Conservation (phyloP, 1,140 invertebrate species). For the Phortica variegata region DNA sequence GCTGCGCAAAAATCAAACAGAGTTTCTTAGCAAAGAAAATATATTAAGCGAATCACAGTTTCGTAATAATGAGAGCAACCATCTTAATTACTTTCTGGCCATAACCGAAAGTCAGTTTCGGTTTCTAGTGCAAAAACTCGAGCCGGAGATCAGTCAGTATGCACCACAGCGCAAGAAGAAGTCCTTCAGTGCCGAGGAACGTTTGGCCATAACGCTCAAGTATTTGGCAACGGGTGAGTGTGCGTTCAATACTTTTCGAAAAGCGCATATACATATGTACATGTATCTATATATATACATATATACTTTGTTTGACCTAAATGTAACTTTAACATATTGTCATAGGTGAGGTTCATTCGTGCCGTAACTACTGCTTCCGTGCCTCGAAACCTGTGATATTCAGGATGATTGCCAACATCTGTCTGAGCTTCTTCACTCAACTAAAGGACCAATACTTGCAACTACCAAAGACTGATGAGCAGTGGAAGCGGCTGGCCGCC, state of each 20-base stretch:
- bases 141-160: constrained; percentile 47
- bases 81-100: constrained; percentile 54
- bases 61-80: constrained; percentile 50
- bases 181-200: constrained; percentile 50
- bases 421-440: constrained; percentile 52
- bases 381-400: constrained; percentile 56
- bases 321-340: neutral
- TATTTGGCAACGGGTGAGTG: constrained; percentile 54
- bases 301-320: no score
- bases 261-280: neutral
- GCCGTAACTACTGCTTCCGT: constrained; percentile 56
- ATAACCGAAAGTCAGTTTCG: constrained; percentile 54
- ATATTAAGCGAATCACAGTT: constrained; percentile 46
- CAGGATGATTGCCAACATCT: constrained; percentile 56
- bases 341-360: constrained; percentile 54
- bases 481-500: constrained; percentile 42
- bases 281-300: neutral
- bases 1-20: constrained; percentile 50
- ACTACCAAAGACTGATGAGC: constrained; percentile 56
- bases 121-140: constrained; percentile 45
- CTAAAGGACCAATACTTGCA: constrained; percentile 53
- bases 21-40: constrained; percentile 50
- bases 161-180: constrained; percentile 53
- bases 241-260: neutral
- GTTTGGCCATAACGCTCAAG: constrained; percentile 54